Evolutionary conservation across 2,113 vertebrate genomes (phyloP).

Genomic region (Rattus rattus): DNA sequence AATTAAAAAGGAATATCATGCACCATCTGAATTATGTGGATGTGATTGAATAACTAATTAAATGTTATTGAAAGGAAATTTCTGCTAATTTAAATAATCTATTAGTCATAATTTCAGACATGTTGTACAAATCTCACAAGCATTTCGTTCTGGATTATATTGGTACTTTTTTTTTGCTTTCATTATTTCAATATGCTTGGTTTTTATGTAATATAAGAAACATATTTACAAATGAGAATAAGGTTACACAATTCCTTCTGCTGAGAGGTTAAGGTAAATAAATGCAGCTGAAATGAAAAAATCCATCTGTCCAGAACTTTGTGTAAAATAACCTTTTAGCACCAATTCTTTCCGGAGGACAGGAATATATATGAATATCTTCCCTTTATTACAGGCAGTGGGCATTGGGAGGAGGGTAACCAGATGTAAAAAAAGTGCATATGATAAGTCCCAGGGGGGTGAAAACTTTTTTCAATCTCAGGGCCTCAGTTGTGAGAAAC

Average conservation of each 20-base stretch:
- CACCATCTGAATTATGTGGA: not conserved
- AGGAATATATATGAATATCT: not conserved
- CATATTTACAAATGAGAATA: not conserved
- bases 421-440: not conserved
- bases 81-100: conserved; percentile 41
- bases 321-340: not conserved
- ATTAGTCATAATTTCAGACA: conserved; percentile 42
- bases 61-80: conserved; percentile 53
- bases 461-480: not conserved
- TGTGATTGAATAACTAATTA: conserved; percentile 54
- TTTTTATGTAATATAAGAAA: conserved; percentile 61
- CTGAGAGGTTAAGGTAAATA: not conserved
- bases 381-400: not conserved
- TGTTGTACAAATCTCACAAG: conserved; percentile 14
- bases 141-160: conserved; percentile 10
- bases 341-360: not conserved
- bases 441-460: not conserved
- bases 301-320: not conserved
- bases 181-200: conserved; percentile 47
- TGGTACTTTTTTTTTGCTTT: conserved; percentile 7
- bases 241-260: not conserved
- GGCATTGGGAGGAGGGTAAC: accelerated
- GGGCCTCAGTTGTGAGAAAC: not conserved
- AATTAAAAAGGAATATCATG: conserved; percentile 30
- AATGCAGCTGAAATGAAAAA: not conserved